Base-by-base conservation (phyloP, 2,888 invertebrate species). In the Melieria omissa region DNA sequence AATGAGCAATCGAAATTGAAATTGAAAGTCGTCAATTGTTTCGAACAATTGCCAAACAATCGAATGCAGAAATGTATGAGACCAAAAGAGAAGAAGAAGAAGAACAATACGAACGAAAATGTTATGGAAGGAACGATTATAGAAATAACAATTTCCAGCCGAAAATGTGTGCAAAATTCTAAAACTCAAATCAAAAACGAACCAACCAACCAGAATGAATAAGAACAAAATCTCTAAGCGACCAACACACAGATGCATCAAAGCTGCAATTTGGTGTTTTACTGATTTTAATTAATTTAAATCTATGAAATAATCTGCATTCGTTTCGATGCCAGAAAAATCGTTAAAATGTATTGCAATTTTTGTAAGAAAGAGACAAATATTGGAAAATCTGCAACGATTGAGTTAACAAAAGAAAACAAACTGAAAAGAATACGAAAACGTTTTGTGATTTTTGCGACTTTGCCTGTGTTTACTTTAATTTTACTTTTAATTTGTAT, bases 401-500 rank as follows among this genome's bases (percentile, higher is more conserved):
- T n/a, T 4, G 29, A 58, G 42, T 16, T 29, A 41, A 29, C 6
- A 29, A 41, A 58, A 47, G 5, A 57, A 54, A 66, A 29, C n/a
- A 4, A 57, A 57, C 4, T 14, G 44, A 44, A 42, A 14, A 42
- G 8, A 4, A 44, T 54, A 49, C 16, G n/a, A 58, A 66, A 58
- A 41, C 14, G 16, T 58, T 58, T 57, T 46, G 41, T 42, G 54
- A 52, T 55, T 45, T 55, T 42, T 57, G 46, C 57, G 57, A 47
- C 47, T 55, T 45, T 45, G 45, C 44, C 55, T 66, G 46, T 66
- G 57, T 29, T 54, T 57, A 57, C 2, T 54, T 54, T 29, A 29
- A 29, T 54, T 54, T 54, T 54, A 54, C 9, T 54, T 54, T 54
- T 54, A 7, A 54, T 12, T 54, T 54, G 5, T 54, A 54, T 5